Evolutionary conservation across 2,888 invertebrate species (phyloP).

Genomic region (Lymantria dispar): DNA sequence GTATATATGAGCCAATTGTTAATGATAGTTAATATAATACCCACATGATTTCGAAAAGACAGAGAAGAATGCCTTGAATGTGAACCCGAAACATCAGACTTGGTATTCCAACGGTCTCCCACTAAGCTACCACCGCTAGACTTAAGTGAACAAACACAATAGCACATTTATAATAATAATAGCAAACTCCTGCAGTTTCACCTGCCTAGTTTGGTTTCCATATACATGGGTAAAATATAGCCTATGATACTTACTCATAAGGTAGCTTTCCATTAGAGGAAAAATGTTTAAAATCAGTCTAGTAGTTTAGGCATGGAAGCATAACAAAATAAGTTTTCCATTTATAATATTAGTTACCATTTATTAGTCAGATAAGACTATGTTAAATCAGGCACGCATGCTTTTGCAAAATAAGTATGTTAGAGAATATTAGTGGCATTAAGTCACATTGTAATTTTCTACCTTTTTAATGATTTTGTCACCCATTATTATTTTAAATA

Average conservation of each 20-base stretch:
- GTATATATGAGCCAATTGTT: not conserved
- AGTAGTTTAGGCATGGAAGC: too few species aligned
- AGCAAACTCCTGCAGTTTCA: too few species aligned
- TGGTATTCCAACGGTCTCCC: conserved; percentile 11
- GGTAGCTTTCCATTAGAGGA: too few species aligned
- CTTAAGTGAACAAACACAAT: conserved; percentile 4
- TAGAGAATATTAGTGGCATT: not conserved
- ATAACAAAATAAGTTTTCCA: too few species aligned
- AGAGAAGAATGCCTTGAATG: conserved; percentile 8
- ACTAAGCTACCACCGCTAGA: conserved; percentile 8
- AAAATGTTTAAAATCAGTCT: too few species aligned
- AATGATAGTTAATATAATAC: conserved; percentile 1
- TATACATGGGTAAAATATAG: too few species aligned
- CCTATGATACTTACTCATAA: too few species aligned
- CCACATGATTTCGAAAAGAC: conserved; percentile 13
- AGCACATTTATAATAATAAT: not conserved
- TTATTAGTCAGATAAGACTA: not conserved
- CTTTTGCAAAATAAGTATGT: not conserved
- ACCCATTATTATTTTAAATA: conserved; percentile 33
- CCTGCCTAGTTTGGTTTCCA: too few species aligned
- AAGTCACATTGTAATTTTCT: conserved; percentile 8
- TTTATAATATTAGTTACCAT: too few species aligned
- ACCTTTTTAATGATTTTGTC: conserved; percentile 41
- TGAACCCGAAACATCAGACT: conserved; percentile 9
- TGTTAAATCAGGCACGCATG: not conserved